Evolutionary conservation across 2,113 vertebrate species (phyloP).

Genomic region (Oxyura jamaicensis): DNA sequence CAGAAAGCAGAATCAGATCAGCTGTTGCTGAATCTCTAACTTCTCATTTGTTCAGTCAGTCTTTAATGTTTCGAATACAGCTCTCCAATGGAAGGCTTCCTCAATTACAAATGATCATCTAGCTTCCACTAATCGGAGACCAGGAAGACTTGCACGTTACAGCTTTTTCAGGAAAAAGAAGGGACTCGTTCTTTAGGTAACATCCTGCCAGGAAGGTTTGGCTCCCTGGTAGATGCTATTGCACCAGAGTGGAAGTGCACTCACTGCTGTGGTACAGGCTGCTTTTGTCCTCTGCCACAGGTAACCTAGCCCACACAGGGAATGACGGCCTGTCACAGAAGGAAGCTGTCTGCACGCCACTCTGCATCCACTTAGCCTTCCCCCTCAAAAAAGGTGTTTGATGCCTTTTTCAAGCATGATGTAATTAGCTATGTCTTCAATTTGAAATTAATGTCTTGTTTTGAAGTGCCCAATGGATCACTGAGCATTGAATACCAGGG

Average conservation of each 20-base stretch:
- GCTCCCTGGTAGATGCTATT: background rate
- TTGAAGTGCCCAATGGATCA: background rate
- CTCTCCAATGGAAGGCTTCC: background rate
- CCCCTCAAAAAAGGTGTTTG: background rate
- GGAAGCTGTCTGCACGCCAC: background rate
- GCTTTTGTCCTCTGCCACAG: background rate
- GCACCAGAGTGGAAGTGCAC: background rate
- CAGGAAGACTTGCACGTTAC: background rate
- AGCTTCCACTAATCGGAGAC: background rate
- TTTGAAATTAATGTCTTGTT: background rate
- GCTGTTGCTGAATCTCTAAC: background rate
- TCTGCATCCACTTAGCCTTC: background rate
- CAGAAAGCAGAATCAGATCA: background rate
- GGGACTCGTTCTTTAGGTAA: background rate
- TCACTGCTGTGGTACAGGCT: background rate
- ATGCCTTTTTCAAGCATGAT: background rate
- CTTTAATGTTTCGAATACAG: background rate
- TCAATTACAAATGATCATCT: background rate
- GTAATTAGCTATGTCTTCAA: background rate
- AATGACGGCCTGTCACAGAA: background rate
- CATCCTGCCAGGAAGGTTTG: background rate
- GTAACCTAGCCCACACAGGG: background rate
- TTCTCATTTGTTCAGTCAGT: background rate
- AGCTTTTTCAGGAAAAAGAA: background rate
- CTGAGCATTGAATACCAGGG: background rate